Conservation (phyloP, 2,113 vertebrate species). For the Hippotragus niger region DNA sequence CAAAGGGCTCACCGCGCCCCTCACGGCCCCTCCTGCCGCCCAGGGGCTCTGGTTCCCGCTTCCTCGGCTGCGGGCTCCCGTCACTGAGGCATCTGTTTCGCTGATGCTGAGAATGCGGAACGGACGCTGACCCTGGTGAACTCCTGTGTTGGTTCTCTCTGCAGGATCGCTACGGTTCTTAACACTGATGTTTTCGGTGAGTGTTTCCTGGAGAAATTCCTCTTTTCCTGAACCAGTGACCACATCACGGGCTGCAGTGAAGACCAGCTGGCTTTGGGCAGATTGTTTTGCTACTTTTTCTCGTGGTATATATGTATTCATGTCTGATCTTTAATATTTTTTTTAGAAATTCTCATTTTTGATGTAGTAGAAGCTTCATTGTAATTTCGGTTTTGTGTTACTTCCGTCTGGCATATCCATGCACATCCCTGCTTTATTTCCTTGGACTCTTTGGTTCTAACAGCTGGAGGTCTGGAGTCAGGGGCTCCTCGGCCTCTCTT, state of each 20-base stretch:
- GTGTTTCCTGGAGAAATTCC: not conserved
- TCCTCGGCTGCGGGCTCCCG: rapidly evolving
- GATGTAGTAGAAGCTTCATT: conserved; percentile 24
- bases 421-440: not conserved
- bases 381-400: not conserved
- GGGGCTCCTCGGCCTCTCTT: not conserved
- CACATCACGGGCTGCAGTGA: not conserved
- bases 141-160: not conserved
- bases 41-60: not conserved
- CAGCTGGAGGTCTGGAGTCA: not conserved
- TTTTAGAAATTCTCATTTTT: conserved; percentile 26
- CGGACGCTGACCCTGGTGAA: rapidly evolving
- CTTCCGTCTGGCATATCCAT: rapidly evolving
- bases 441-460: not conserved
- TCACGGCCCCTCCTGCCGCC: rapidly evolving
- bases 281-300: not conserved
- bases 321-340: conserved; percentile 7
- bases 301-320: not conserved
- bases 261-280: not conserved
- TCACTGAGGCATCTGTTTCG: rapidly evolving
- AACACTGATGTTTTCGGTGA: rapidly evolving
- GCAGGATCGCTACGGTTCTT: conserved; percentile 85
- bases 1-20: rapidly evolving
- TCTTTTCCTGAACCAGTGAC: not conserved
- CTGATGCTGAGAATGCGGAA: rapidly evolving